Conservation (phyloP, 2,888 invertebrate species). For the Sussaba pulchella region DNA sequence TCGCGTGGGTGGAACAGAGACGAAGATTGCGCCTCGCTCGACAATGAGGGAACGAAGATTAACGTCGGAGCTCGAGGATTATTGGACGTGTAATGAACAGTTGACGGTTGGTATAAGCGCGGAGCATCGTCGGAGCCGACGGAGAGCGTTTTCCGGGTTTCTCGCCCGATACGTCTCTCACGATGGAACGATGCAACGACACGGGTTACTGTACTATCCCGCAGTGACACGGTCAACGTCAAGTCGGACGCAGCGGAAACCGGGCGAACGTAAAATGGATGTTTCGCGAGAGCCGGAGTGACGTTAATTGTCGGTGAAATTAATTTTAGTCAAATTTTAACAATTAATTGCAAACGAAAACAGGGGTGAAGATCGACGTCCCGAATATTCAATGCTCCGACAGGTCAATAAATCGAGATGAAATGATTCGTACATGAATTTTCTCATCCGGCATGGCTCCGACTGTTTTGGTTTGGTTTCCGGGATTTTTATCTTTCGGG, state of each 20-base stretch:
- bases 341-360: no score
- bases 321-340: neutral
- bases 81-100: conserved; percentile 68
- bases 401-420: no score
- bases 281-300: conserved; percentile 2
- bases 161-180: conserved; percentile 32
- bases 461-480: no score
- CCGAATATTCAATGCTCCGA: no score
- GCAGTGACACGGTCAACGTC: conserved; percentile 11
- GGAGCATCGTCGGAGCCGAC: conserved; percentile 18
- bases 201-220: neutral
- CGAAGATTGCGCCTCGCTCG: conserved; percentile 48
- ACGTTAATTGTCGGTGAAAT: neutral
- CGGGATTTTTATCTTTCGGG: no score
- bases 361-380: no score
- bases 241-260: neutral
- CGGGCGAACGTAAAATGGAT: conserved; percentile 14
- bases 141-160: conserved; percentile 20
- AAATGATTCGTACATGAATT: no score
- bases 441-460: no score
- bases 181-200: conserved; percentile 3
- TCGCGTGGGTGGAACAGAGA: conserved; percentile 10
- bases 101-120: conserved; percentile 38
- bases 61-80: conserved; percentile 57
- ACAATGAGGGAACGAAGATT: conserved; percentile 65